Evolutionary conservation across 2,113 vertebrate species (phyloP).

Genomic region (Nymphicus hollandicus): DNA sequence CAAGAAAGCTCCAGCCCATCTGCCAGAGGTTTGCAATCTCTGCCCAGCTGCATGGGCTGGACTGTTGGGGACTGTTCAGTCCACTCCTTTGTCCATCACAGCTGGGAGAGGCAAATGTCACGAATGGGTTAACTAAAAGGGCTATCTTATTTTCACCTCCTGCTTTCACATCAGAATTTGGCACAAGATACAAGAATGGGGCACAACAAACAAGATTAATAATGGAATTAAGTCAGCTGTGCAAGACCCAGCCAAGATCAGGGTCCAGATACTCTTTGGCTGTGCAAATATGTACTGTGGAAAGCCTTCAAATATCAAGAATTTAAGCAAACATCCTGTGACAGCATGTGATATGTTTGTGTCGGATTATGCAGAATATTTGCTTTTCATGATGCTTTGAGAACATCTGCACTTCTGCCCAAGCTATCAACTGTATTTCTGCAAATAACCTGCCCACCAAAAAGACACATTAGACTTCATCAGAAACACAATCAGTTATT

Average conservation of each 20-base stretch:
- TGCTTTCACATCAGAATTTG: neutral
- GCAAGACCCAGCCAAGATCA: neutral
- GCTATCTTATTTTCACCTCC: neutral
- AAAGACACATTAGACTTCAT: neutral
- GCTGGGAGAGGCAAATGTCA: neutral
- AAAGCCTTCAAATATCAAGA: neutral
- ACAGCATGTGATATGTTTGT: neutral
- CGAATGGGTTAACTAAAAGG: neutral
- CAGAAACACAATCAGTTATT: neutral
- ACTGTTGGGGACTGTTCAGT: neutral
- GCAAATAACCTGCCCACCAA: neutral
- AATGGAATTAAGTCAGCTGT: neutral
- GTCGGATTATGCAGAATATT: neutral
- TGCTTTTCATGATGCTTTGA: neutral
- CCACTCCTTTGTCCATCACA: neutral
- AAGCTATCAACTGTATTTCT: neutral
- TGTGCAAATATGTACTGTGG: neutral
- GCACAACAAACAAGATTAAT: neutral
- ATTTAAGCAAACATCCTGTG: constrained; percentile 7
- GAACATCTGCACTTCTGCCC: neutral
- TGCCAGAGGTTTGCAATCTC: neutral
- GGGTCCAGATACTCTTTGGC: neutral
- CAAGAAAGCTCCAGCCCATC: neutral
- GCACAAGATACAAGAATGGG: neutral
- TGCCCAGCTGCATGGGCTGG: neutral